phyloP scores from a whole-genome alignment of 35 echinoderm and acorn worm species.

The Lytechinus pictus region DNA sequence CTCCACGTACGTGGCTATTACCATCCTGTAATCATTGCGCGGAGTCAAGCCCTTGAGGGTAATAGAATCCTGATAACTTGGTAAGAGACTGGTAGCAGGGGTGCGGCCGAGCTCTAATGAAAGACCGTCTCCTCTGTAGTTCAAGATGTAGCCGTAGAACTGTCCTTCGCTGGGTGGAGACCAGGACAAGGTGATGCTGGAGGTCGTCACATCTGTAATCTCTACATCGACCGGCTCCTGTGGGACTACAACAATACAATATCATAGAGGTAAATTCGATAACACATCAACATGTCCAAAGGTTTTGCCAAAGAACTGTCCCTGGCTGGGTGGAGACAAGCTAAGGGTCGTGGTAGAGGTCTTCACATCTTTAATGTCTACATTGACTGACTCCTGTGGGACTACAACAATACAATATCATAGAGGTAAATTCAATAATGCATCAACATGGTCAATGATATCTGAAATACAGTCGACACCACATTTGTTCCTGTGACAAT shows the following conservation, averaged over 20 bases:
- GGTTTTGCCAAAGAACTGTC: slow-evolving; percentile 60
- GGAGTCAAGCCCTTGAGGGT: slow-evolving; percentile 55
- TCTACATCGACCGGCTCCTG: neutral
- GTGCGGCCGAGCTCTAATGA: slow-evolving; percentile 36
- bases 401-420: neutral
- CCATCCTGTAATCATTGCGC: slow-evolving; percentile 3
- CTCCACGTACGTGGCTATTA: slow-evolving; percentile 24
- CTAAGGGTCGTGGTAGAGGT: slow-evolving; percentile 12
- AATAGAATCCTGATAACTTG: neutral
- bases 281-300: neutral
- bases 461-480: no score
- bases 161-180: slow-evolving; percentile 47
- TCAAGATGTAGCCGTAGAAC: slow-evolving; percentile 59
- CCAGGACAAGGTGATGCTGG: slow-evolving; percentile 47
- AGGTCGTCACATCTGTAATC: neutral
- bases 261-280: neutral
- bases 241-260: slow-evolving; percentile 18
- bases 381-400: slow-evolving; percentile 6
- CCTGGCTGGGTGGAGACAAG: slow-evolving; percentile 46
- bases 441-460: no score
- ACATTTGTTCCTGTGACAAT: no score
- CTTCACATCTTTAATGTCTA: neutral
- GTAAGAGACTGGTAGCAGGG: neutral
- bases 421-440: neutral
- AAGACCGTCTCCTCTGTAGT: slow-evolving; percentile 18